Evolutionary conservation across 2,888 invertebrate genomes (phyloP).

Genomic region (Matsumyia berberina): DNA sequence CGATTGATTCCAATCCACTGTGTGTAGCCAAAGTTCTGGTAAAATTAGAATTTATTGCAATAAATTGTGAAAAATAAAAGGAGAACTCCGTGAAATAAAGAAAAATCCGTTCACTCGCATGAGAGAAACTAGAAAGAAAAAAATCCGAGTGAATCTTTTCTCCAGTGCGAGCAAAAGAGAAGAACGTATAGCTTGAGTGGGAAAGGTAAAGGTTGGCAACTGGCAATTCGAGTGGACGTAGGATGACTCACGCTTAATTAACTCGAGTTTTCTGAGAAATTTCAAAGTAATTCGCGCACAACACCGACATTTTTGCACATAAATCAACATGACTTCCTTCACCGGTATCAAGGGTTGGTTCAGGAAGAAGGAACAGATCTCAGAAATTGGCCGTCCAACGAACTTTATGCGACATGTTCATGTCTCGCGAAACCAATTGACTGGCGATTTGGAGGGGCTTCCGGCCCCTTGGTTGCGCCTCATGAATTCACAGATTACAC

Average conservation of each 20-base stretch:
- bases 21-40: not conserved
- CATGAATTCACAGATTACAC: constrained; percentile 92
- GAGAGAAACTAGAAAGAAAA: constrained; percentile 28
- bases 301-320: not conserved
- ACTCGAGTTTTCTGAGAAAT: constrained; percentile 49
- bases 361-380: constrained; percentile 84
- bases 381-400: constrained; percentile 91
- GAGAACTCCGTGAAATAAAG: constrained; percentile 37
- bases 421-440: constrained; percentile 92
- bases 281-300: constrained; percentile 48
- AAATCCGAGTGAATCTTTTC: constrained; percentile 23
- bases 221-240: constrained; percentile 25
- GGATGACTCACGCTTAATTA: constrained; percentile 70
- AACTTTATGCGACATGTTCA: constrained; percentile 94
- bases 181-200: constrained; percentile 40
- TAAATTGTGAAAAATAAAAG: constrained; percentile 1
- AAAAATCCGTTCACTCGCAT: constrained; percentile 33
- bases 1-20: not conserved
- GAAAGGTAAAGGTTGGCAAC: constrained; percentile 60
- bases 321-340: constrained; percentile 80
- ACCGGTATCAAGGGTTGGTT: constrained; percentile 82
- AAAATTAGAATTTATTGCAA: constrained; percentile 27
- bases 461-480: constrained; percentile 93
- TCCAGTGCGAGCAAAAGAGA: constrained; percentile 50
- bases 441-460: constrained; percentile 93